Evolutionary conservation across 2,888 invertebrate species (phyloP).

Genomic region (Hydrotaea diabolus): DNA sequence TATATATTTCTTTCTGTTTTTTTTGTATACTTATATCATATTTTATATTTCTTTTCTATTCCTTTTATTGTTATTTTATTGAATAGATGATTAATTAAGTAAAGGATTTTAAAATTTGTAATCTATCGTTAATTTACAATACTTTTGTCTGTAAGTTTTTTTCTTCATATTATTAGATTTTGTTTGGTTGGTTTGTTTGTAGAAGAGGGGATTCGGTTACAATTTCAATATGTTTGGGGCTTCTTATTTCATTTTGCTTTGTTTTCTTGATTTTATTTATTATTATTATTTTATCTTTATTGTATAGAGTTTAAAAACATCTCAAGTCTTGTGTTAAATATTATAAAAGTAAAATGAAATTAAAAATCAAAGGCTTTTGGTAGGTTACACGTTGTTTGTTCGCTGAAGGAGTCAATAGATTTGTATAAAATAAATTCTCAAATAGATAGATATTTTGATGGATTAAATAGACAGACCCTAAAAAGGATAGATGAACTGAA

Average conservation of each 20-base stretch:
- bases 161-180: not conserved
- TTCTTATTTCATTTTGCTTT: not conserved
- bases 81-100: conserved; percentile 60
- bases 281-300: conserved; percentile 33
- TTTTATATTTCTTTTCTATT: conserved; percentile 37
- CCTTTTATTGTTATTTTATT: conserved; percentile 48
- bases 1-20: conserved; percentile 29
- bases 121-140: conserved; percentile 50
- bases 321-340: conserved; percentile 58
- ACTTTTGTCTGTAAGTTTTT: conserved; percentile 17
- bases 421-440: conserved; percentile 60
- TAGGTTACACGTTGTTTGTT: conserved; percentile 64
- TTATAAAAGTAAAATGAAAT: conserved; percentile 3
- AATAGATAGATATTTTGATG: conserved; percentile 28
- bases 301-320: conserved; percentile 61
- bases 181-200: conserved; percentile 25
- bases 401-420: conserved; percentile 57
- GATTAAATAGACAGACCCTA: not conserved
- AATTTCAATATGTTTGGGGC: conserved; percentile 19
- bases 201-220: conserved; percentile 17
- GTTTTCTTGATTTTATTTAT: no score
- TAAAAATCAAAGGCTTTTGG: conserved; percentile 74
- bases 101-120: conserved; percentile 55
- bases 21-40: conserved; percentile 42
- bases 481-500: not conserved